These are phyloP conservation scores for Kryphioiulus occultus DNA, from an alignment of 2,888 invertebrate species.

Conservation along the genomic window DNA sequence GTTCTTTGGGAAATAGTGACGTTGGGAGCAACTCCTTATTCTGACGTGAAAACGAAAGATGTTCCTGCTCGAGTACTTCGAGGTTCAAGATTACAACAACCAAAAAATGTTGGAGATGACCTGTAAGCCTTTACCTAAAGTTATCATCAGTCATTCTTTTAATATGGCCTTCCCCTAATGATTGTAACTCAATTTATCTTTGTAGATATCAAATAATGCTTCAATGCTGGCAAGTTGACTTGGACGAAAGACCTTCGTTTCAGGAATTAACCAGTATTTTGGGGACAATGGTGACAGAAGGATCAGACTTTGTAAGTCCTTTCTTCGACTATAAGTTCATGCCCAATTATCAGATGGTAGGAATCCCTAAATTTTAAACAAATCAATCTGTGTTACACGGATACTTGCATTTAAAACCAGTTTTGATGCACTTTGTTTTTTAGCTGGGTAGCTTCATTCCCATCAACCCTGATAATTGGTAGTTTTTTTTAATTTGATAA, in stretches of 20 bases:
- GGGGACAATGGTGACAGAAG: conserved; percentile 55
- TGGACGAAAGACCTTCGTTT: conserved; percentile 79
- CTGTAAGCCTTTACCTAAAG: conserved; percentile 42
- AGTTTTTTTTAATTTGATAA: too few relatives aligned
- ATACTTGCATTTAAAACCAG: too few relatives aligned
- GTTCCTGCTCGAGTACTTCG: conserved; percentile 73
- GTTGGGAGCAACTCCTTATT: conserved; percentile 79
- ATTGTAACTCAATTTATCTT: not conserved
- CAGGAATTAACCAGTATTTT: conserved; percentile 57
- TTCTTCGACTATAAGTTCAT: not conserved
- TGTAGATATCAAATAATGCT: conserved; percentile 73
- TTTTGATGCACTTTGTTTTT: too few relatives aligned
- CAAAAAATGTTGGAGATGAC: conserved; percentile 72
- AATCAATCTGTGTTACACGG: too few relatives aligned
- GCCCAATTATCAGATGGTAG: not conserved
- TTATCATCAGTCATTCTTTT: not conserved
- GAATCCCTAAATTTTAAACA: too few relatives aligned
- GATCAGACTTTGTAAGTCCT: conserved; percentile 42
- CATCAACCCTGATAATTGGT: too few relatives aligned
- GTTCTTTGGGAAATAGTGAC: conserved; percentile 83
- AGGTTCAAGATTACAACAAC: conserved; percentile 77
- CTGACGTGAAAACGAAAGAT: conserved; percentile 73
- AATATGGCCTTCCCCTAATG: not conserved
- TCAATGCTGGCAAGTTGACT: conserved; percentile 84
- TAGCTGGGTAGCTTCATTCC: too few relatives aligned